Percentiles rank a stretch among this genome's conserved stretches.
phyloP scores from a whole-genome alignment of 2,888 invertebrate genomes.

The Tricholauxania praeusta region DNA sequence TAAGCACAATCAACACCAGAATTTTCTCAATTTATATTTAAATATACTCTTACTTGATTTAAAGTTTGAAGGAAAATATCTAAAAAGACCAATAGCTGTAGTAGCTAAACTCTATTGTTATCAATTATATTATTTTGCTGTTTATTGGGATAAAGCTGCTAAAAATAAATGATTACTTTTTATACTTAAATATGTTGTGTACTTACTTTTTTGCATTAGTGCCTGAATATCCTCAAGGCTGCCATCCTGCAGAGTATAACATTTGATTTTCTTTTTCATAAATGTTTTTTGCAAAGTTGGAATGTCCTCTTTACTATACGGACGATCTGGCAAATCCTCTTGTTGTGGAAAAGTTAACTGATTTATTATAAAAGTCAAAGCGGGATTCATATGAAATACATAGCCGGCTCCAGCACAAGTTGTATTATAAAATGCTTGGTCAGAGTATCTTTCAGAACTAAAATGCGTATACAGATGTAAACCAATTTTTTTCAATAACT shows the following conservation, averaged over 20 bases:
- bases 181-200: not conserved
- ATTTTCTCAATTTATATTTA: no score
- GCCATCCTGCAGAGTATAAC: not conserved
- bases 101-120: no score
- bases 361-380: conserved; percentile 1
- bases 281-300: not conserved
- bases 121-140: no score
- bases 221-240: conserved; percentile 10
- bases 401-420: not conserved
- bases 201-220: conserved; percentile 4
- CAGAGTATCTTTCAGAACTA: no score
- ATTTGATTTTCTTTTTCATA: conserved; percentile 11
- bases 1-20: no score
- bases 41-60: no score
- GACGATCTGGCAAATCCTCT: not conserved
- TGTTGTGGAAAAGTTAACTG: not conserved
- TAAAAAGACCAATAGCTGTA: no score
- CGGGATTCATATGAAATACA: conserved; percentile 6
- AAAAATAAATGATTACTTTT: no score
- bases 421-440: not conserved
- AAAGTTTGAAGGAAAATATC: no score
- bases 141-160: no score
- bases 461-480: no score
- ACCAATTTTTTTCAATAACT: no score
- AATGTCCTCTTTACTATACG: not conserved